Percentiles rank a stretch among this genome's conserved stretches.
These are phyloP conservation scores for Archivesica marissinica DNA, from an alignment of 1,140 invertebrate species.

Conservation along the genomic window DNA sequence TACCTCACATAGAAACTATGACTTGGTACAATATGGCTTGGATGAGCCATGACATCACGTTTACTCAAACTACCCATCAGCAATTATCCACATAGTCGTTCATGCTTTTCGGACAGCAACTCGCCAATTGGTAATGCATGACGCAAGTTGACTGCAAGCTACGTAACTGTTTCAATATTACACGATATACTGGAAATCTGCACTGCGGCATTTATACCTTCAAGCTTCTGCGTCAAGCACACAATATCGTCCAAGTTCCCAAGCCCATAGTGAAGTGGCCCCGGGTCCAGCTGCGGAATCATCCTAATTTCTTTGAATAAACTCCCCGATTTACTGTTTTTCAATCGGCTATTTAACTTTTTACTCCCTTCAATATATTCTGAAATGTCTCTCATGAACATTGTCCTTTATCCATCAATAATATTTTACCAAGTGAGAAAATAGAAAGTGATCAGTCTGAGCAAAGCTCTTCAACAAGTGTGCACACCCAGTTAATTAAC, in stretches of 20 bases:
- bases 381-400: neutral
- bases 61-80: too few relatives aligned
- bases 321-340: neutral
- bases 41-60: too few relatives aligned
- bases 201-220: too few relatives aligned
- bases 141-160: too few relatives aligned
- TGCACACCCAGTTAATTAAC: constrained; percentile 38
- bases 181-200: too few relatives aligned
- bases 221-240: neutral
- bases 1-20: too few relatives aligned
- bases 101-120: too few relatives aligned
- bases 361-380: neutral
- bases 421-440: neutral
- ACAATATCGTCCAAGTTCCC: constrained; percentile 9
- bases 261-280: neutral
- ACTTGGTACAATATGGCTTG: too few relatives aligned
- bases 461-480: neutral
- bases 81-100: too few relatives aligned
- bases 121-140: too few relatives aligned
- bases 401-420: neutral
- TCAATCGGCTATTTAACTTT: neutral
- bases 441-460: constrained; percentile 12
- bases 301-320: constrained; percentile 34
- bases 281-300: neutral
- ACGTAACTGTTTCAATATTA: too few relatives aligned